These are phyloP conservation scores for Tokudaia muenninki DNA, from an alignment of 2,797 vertebrate genomes.

Conservation along the genomic window DNA sequence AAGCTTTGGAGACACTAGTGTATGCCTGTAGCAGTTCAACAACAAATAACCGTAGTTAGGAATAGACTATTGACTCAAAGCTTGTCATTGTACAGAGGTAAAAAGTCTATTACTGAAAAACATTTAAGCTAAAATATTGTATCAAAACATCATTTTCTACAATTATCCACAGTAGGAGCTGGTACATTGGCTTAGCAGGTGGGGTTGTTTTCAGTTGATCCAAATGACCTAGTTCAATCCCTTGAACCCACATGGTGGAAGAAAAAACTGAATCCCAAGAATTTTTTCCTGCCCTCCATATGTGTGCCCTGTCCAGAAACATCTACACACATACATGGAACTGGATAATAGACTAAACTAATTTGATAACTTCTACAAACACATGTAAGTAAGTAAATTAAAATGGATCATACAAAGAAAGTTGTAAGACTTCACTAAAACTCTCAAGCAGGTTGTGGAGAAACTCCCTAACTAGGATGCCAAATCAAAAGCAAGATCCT, in stretches of 20 bases:
- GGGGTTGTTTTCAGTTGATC: not conserved
- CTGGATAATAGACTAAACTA: not conserved
- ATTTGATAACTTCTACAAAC: conserved; percentile 27
- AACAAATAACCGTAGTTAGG: conserved; percentile 39
- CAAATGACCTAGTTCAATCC: not conserved
- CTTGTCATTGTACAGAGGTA: not conserved
- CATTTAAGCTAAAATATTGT: not conserved
- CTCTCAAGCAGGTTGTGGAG: not conserved
- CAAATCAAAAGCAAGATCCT: conserved; percentile 23
- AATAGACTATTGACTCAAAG: not conserved
- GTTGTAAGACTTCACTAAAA: conserved; percentile 36
- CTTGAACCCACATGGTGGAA: not conserved
- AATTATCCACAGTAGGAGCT: not conserved
- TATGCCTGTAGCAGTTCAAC: conserved; percentile 91
- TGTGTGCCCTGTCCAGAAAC: not conserved
- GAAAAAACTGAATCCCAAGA: not conserved
- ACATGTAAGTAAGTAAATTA: conserved; percentile 44
- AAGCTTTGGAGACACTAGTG: conserved; percentile 98
- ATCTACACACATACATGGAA: not conserved
- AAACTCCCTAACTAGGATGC: not conserved
- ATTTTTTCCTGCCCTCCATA: not conserved
- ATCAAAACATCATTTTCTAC: conserved; percentile 20
- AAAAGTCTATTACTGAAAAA: conserved; percentile 12
- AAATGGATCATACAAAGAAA: not conserved
- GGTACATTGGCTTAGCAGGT: not conserved